These are phyloP conservation scores for Trichonephila inaurata DNA, from an alignment of 1,140 invertebrate genomes.

Conservation along the genomic window DNA sequence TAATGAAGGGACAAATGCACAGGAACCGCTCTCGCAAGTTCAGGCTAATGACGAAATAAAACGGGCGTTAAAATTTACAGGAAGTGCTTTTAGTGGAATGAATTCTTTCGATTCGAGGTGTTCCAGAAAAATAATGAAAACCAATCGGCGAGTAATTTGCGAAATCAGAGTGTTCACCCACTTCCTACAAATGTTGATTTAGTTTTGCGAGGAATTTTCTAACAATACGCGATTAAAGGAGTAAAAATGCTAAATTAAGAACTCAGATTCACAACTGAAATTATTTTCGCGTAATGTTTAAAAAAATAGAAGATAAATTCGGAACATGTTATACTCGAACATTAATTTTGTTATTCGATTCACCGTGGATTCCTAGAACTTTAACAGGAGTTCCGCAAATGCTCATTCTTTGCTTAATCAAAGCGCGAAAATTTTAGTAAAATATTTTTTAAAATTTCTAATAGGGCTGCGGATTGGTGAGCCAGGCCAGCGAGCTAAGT, in stretches of 20 bases:
- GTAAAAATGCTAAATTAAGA: neutral
- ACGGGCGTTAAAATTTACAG: neutral
- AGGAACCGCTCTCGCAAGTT: neutral
- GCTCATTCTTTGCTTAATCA: too few relatives aligned
- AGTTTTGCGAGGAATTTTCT: neutral
- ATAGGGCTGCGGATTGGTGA: too few relatives aligned
- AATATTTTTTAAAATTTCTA: too few relatives aligned
- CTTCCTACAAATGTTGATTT: neutral
- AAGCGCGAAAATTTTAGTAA: too few relatives aligned
- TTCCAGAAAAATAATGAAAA: neutral
- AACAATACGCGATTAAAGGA: neutral
- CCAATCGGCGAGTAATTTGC: neutral
- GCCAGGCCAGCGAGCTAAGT: too few relatives aligned
- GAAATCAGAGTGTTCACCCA: neutral
- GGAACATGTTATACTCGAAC: too few relatives aligned
- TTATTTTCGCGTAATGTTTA: too few relatives aligned
- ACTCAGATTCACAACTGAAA: too few relatives aligned
- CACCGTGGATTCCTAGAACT: too few relatives aligned
- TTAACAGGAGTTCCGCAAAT: too few relatives aligned
- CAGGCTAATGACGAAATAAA: neutral
- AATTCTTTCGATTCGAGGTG: neutral
- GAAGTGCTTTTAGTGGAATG: neutral
- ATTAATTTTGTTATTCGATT: too few relatives aligned
- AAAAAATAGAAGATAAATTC: too few relatives aligned
- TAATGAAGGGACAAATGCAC: neutral